phyloP scores from a whole-genome alignment of 1,140 invertebrate species.

The Drosophila eugracilis region DNA sequence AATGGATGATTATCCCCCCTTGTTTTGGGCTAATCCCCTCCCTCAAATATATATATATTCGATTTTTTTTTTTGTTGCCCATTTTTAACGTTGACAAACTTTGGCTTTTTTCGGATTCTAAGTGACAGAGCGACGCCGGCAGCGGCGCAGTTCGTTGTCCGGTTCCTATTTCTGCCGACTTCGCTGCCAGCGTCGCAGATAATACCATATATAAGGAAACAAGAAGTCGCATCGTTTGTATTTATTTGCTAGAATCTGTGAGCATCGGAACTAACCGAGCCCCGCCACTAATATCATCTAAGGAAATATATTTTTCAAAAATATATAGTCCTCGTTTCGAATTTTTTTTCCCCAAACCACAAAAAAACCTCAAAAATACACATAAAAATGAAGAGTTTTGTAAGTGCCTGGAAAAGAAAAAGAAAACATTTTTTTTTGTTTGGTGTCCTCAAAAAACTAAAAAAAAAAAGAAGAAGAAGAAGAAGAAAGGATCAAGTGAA shows the following conservation, averaged over 20 bases:
- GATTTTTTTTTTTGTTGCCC: background rate
- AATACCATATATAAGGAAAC: slow-evolving; percentile 83
- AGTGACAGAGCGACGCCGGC: slow-evolving; percentile 21
- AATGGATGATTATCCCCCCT: slow-evolving; percentile 17
- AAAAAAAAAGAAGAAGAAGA: background rate
- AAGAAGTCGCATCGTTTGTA: slow-evolving; percentile 76
- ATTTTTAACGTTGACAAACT: slow-evolving; percentile 30
- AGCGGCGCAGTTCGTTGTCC: slow-evolving; percentile 35
- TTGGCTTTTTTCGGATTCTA: slow-evolving; percentile 27
- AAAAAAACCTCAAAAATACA: no score
- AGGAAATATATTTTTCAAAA: no score
- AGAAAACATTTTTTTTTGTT: slow-evolving; percentile 15
- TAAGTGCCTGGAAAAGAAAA: slow-evolving; percentile 45
- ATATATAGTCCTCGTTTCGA: slow-evolving; percentile 36
- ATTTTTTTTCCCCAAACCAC: slow-evolving; percentile 45
- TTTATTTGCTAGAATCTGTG: slow-evolving; percentile 83
- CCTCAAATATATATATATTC: background rate
- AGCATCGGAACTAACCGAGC: slow-evolving; percentile 63
- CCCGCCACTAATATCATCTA: background rate
- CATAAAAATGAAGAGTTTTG: slow-evolving; percentile 76
- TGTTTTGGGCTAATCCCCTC: background rate
- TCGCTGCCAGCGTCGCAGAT: slow-evolving; percentile 22
- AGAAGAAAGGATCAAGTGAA: slow-evolving; percentile 40
- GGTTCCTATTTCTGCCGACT: slow-evolving; percentile 28
- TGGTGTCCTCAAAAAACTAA: background rate